These are phyloP conservation scores for Vanessa cardui DNA, from an alignment of 2,888 invertebrate species.

Conservation along the genomic window DNA sequence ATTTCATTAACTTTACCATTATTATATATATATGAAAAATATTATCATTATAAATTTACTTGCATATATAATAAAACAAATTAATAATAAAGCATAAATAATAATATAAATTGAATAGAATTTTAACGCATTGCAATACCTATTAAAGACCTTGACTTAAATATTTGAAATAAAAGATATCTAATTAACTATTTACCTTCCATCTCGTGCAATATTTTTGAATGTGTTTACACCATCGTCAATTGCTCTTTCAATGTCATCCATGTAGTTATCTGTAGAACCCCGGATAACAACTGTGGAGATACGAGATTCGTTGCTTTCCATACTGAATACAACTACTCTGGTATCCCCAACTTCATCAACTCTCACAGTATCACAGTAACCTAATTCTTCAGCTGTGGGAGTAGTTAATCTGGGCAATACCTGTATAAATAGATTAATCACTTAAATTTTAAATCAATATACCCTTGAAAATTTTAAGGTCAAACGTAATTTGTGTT, in stretches of 20 bases:
- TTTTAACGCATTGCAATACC: too few relatives aligned
- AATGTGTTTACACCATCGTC: slow-evolving; percentile 99
- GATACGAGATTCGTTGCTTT: slow-evolving; percentile 91
- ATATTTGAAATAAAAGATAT: not conserved
- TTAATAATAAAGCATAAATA: too few relatives aligned
- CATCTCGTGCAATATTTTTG: slow-evolving; percentile 93
- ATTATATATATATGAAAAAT: too few relatives aligned
- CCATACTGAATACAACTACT: slow-evolving; percentile 96
- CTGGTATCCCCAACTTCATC: slow-evolving; percentile 98
- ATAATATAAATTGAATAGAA: too few relatives aligned
- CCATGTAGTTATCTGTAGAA: slow-evolving; percentile 98
- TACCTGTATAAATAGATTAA: slow-evolving; percentile 58
- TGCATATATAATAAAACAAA: too few relatives aligned
- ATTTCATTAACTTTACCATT: too few relatives aligned
- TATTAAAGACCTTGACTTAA: too few relatives aligned
- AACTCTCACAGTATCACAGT: slow-evolving; percentile 93
- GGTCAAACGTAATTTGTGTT: too few relatives aligned
- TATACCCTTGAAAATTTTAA: too few relatives aligned
- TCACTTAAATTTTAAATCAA: too few relatives aligned
- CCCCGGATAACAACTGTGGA: slow-evolving; percentile 97
- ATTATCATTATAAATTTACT: too few relatives aligned
- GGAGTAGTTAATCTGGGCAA: slow-evolving; percentile 88
- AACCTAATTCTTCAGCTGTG: slow-evolving; percentile 94
- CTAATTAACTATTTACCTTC: slow-evolving; percentile 66
- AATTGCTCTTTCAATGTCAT: slow-evolving; percentile 98